These are phyloP conservation scores for Drepana arcuata DNA, from an alignment of 1,140 invertebrate genomes.

Conservation along the genomic window DNA sequence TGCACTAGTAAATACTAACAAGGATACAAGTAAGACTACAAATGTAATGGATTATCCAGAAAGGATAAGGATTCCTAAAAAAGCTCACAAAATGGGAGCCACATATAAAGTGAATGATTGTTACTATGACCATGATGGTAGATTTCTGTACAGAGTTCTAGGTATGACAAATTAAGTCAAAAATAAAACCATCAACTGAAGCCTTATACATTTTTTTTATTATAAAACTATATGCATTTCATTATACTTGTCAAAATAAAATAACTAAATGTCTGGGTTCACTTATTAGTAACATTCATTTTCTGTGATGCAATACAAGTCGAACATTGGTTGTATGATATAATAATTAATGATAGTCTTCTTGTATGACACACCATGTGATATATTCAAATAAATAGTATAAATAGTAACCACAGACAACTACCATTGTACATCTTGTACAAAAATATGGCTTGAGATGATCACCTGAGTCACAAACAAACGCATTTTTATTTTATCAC, in stretches of 20 bases:
- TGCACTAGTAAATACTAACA: conserved; percentile 30
- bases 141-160: conserved; percentile 82
- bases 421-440: no score
- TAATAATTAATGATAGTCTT: no score
- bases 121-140: conserved; percentile 83
- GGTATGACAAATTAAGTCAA: conserved; percentile 65
- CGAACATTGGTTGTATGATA: no score
- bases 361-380: no score
- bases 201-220: conserved; percentile 55
- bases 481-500: no score
- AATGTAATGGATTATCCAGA: conserved; percentile 63
- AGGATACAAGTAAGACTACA: conserved; percentile 21
- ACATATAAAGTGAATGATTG: conserved; percentile 82
- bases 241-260: conserved; percentile 53
- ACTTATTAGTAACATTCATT: no score
- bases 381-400: no score
- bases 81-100: conserved; percentile 72
- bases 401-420: no score
- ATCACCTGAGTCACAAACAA: no score
- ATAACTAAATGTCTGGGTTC: no score
- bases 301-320: no score
- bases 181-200: conserved; percentile 56
- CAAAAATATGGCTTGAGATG: no score
- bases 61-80: conserved; percentile 77
- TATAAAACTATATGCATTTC: conserved; percentile 65